Base-by-base conservation (phyloP, 92 coral and sea anemone species). In the Siderastrea radians region DNA sequence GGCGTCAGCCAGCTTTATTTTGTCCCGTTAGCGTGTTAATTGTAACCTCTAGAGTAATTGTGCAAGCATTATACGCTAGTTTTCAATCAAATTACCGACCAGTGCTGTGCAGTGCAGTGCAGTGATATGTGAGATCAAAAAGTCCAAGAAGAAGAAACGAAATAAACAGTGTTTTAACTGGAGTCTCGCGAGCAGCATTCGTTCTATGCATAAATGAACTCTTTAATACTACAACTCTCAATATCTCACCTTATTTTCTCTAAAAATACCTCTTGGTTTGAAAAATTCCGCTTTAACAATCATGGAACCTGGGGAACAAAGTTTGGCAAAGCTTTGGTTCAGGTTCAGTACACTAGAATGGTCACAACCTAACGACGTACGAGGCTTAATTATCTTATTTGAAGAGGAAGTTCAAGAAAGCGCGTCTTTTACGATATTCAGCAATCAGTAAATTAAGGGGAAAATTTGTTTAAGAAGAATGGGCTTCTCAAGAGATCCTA, bases 381-480 rank as follows among this genome's bases (percentile, higher is more conserved):
- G 67, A 51, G 38, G 53, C 47, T 77, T 77, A 77, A 26, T 57
- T 60, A 77, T 57, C 1, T 6, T 77, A 43, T 57, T 57, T 6
- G 15, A 44, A 13, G 4, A 13, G 50, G 52, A 2, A 60, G 58
- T 77, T 77, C 15, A 58, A 44, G 52, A 8, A 57, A 57, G 7
- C 49, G 51, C 44, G 66, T 77, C 26, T 13, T 77, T 77, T 17
- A 58, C 58, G 14, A 77, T 77, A 52, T 74, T 43, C 16, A 63
- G 45, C 67, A 58, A 13, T 67, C 51, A 57, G 51, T 77, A 57
- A 77, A 77, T 77, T 77, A 77, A 77, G 26, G 47, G 81, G 81
- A 77, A 77, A 58, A 77, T 58, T 6, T 52, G 13, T 77, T 57
- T 9, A 77, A 10, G 38, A 57, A 57, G 81, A 77, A 77, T 77